Conservation (phyloP, 2,888 invertebrate species). For the Ophion costatus region DNA sequence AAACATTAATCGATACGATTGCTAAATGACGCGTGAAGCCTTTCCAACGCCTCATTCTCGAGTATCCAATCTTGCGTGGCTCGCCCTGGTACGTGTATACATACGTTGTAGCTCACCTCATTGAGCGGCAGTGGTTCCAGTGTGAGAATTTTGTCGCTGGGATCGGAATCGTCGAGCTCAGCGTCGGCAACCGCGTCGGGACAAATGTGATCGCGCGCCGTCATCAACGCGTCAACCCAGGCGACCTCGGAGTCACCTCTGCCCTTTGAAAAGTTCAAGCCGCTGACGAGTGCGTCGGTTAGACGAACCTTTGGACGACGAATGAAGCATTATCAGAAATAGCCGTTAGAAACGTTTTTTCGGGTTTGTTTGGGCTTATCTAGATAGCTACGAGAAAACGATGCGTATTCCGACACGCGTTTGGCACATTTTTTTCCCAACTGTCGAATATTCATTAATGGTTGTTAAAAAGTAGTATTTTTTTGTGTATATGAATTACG, state of each 20-base stretch:
- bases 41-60: background rate
- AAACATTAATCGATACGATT: background rate
- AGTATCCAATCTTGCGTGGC: background rate
- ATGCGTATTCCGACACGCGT: no score
- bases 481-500: no score
- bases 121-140: conserved; percentile 87
- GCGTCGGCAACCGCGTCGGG: conserved; percentile 87
- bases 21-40: background rate
- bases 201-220: conserved; percentile 83
- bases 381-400: no score
- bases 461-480: no score
- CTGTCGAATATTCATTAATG: no score
- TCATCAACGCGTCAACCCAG: conserved; percentile 94
- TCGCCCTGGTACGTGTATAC: background rate
- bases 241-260: conserved; percentile 97
- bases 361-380: no score
- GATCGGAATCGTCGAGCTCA: conserved; percentile 84
- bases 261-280: conserved; percentile 92
- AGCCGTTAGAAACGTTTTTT: background rate
- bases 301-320: conserved; percentile 89
- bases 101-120: conserved; percentile 76
- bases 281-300: conserved; percentile 95
- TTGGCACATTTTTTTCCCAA: no score
- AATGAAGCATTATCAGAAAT: background rate
- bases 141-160: conserved; percentile 86